A percentile compares a stretch with the other conserved stretches of the same genome.
Conservation (phyloP, 2,888 invertebrate species). For the Melinaea menophilus region DNA sequence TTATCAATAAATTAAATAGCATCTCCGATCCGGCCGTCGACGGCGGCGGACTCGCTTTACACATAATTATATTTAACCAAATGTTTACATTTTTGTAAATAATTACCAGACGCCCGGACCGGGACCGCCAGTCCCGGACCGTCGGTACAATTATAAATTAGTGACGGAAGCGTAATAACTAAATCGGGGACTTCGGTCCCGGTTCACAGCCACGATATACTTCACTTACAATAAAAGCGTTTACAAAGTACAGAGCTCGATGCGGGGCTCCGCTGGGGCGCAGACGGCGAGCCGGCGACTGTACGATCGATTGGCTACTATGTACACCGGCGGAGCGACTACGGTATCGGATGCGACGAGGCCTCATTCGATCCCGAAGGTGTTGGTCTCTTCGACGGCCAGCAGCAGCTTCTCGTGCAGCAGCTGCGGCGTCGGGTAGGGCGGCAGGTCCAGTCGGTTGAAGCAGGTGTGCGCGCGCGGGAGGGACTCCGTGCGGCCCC, state of each 20-base stretch:
- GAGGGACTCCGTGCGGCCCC: constrained; percentile 96
- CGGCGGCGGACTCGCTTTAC: constrained; percentile 29
- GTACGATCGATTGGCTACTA: constrained; percentile 63
- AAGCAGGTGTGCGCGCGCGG: constrained; percentile 99
- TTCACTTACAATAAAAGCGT: constrained; percentile 68
- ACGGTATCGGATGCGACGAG: not conserved
- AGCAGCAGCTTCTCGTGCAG: constrained; percentile 94
- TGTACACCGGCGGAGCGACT: constrained; percentile 48
- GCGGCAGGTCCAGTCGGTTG: constrained; percentile 96
- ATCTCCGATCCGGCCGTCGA: constrained; percentile 46
- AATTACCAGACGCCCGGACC: constrained; percentile 7
- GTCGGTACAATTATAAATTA: constrained; percentile 58
- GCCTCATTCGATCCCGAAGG: constrained; percentile 94
- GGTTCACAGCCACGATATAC: constrained; percentile 75
- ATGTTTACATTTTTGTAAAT: constrained; percentile 1
- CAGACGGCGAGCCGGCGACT: constrained; percentile 30
- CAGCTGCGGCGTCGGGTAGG: constrained; percentile 94
- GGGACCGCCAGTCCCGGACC: constrained; percentile 5
- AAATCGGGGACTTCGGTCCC: constrained; percentile 56
- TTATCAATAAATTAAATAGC: constrained; percentile 41
- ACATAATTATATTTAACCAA: constrained; percentile 14
- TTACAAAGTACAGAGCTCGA: constrained; percentile 63
- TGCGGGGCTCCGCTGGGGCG: constrained; percentile 50
- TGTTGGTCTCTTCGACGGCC: constrained; percentile 97
- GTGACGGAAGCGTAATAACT: constrained; percentile 71